Percentiles rank a stretch among this genome's conserved stretches.
phyloP scores from a whole-genome alignment of 37 sponge, comb jelly and placozoan genomes.

The Amphimedon queenslandica region DNA sequence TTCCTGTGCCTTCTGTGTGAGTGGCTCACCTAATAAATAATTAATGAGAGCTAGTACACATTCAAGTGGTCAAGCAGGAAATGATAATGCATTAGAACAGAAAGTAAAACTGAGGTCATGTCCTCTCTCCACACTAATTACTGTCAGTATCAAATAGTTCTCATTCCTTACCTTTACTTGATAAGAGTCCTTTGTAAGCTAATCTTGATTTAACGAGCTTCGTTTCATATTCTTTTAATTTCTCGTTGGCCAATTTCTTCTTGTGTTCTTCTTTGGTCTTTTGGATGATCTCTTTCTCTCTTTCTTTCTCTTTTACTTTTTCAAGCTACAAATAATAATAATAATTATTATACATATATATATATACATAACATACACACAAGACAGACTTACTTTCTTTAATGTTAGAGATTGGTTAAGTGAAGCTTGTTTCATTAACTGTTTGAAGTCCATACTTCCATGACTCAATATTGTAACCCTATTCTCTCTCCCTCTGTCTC shows the following conservation, averaged over 20 bases:
- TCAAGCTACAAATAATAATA: conserved; percentile 17
- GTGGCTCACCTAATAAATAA: too few relatives aligned
- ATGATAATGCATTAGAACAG: too few relatives aligned
- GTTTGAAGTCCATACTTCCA: conserved; percentile 29
- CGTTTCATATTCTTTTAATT: conserved; percentile 9
- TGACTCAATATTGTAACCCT: neutral
- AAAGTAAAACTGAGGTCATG: too few relatives aligned
- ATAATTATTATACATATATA: too few relatives aligned
- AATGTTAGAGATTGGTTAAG: conserved; percentile 22
- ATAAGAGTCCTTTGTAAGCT: conserved; percentile 1
- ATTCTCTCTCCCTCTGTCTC: neutral
- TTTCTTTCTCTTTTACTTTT: conserved; percentile 18
- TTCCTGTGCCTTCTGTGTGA: too few relatives aligned
- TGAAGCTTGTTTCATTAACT: conserved; percentile 32
- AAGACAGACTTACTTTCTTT: conserved; percentile 33
- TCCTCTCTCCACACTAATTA: too few relatives aligned
- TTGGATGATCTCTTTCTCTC: neutral
- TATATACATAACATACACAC: neutral
- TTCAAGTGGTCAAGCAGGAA: too few relatives aligned
- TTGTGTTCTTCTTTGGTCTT: neutral
- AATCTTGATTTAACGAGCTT: neutral
- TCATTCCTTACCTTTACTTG: neutral
- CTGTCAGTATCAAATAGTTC: too few relatives aligned
- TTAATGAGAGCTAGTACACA: too few relatives aligned
- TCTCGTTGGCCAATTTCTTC: conserved; percentile 21